Conservation (phyloP, 2,113 vertebrate species). For the Platichthys stellatus region DNA sequence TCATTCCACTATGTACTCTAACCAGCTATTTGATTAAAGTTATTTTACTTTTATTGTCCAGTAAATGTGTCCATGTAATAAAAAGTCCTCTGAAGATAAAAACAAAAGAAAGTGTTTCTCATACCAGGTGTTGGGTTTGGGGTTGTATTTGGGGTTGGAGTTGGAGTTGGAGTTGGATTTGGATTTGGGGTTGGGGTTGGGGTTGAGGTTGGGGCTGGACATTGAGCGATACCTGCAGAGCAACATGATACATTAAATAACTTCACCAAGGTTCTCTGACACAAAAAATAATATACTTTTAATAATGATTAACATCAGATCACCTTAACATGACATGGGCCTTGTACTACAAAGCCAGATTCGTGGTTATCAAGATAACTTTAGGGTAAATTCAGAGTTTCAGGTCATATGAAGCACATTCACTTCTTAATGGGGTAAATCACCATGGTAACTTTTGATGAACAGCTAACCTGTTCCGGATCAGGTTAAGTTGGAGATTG, state of each 20-base stretch:
- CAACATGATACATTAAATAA: slow-evolving; percentile 3
- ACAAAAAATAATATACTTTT: not conserved
- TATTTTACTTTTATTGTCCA: not conserved
- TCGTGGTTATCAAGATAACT: too few relatives aligned
- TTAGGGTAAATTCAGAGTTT: too few relatives aligned
- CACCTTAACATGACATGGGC: not conserved
- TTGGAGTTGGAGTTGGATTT: too few relatives aligned
- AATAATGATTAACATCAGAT: not conserved
- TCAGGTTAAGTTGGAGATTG: too few relatives aligned
- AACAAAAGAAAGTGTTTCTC: not conserved
- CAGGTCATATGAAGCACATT: too few relatives aligned
- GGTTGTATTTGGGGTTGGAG: too few relatives aligned
- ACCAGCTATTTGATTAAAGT: not conserved
- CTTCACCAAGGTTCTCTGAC: not conserved
- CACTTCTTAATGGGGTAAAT: too few relatives aligned
- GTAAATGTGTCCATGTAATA: not conserved
- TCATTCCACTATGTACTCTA: too few relatives aligned
- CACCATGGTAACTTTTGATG: too few relatives aligned
- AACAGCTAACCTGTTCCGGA: too few relatives aligned
- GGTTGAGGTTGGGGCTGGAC: not conserved
- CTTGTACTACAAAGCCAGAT: too few relatives aligned
- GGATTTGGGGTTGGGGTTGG: too few relatives aligned
- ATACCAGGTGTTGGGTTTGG: not conserved
- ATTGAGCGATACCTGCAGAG: slow-evolving; percentile 7
- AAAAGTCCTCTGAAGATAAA: not conserved